These are phyloP conservation scores for Chloebia gouldiae DNA, from an alignment of 2,113 vertebrate genomes.

Conservation along the genomic window DNA sequence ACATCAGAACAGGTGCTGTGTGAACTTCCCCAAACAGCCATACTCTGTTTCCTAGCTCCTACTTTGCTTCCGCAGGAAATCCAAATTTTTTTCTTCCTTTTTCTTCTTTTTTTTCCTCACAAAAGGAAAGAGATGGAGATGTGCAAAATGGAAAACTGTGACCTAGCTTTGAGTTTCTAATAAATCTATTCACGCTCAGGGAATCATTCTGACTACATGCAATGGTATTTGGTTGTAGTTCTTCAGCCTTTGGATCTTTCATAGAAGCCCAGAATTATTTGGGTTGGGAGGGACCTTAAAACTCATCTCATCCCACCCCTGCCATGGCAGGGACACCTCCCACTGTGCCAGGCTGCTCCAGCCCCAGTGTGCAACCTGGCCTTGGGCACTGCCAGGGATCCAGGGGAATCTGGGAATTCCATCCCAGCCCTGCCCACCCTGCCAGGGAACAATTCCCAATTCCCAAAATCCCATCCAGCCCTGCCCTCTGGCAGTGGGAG, in stretches of 20 bases:
- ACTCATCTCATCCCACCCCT: fast-evolving
- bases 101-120: neutral
- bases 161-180: neutral
- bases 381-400: neutral
- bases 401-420: neutral
- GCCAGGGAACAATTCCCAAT: neutral
- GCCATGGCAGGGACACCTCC: neutral
- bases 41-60: neutral
- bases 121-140: neutral
- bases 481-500: too few relatives aligned
- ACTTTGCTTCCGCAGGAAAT: neutral
- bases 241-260: neutral
- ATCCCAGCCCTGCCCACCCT: fast-evolving
- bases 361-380: neutral
- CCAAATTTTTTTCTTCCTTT: neutral
- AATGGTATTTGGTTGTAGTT: neutral
- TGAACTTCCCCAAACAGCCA: neutral
- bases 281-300: fast-evolving
- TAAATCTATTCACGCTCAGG: neutral
- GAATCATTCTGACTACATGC: neutral
- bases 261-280: fast-evolving
- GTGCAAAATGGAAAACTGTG: neutral
- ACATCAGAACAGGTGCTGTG: neutral
- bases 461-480: fast-evolving
- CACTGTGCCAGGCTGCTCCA: too few relatives aligned